Evolutionary conservation across 2,797 vertebrate species (phyloP).

Genomic region (Staurois parvus): DNA sequence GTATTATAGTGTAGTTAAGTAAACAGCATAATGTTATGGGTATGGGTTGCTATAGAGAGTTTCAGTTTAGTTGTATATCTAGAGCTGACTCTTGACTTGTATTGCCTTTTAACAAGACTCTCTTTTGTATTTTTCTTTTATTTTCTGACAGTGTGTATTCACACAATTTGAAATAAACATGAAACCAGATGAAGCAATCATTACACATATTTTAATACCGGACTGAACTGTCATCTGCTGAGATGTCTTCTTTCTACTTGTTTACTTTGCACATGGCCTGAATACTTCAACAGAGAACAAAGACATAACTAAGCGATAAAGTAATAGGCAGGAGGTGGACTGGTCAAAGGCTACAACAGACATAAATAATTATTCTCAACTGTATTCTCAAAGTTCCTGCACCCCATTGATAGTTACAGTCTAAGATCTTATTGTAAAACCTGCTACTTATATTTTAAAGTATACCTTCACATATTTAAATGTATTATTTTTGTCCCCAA

Average conservation of each 20-base stretch:
- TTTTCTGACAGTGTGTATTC: not conserved
- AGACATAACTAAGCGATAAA: slow-evolving; percentile 45
- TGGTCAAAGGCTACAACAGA: slow-evolving; percentile 41
- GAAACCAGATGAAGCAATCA: not conserved
- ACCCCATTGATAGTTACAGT: not conserved
- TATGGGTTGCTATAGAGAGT: too few species aligned
- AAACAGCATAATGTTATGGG: too few species aligned
- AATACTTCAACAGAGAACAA: slow-evolving; percentile 54
- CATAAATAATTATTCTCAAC: slow-evolving; percentile 33
- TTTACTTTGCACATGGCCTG: slow-evolving; percentile 47
- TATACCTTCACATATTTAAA: too few species aligned
- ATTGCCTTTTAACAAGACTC: too few species aligned
- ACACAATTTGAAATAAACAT: not conserved
- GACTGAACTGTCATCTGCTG: slow-evolving; percentile 19
- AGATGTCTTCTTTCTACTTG: slow-evolving; percentile 26
- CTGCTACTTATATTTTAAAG: not conserved
- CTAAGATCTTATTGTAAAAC: not conserved
- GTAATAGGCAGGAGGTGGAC: slow-evolving; percentile 30
- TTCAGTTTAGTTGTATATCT: too few species aligned
- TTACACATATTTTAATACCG: not conserved
- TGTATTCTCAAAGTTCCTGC: not conserved
- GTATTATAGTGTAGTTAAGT: too few species aligned
- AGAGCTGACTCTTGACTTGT: too few species aligned
- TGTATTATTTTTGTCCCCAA: too few species aligned
- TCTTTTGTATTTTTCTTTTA: not conserved